Evolutionary conservation across 1,140 invertebrate genomes (phyloP).

Genomic region (Polypedilum pembai): DNA sequence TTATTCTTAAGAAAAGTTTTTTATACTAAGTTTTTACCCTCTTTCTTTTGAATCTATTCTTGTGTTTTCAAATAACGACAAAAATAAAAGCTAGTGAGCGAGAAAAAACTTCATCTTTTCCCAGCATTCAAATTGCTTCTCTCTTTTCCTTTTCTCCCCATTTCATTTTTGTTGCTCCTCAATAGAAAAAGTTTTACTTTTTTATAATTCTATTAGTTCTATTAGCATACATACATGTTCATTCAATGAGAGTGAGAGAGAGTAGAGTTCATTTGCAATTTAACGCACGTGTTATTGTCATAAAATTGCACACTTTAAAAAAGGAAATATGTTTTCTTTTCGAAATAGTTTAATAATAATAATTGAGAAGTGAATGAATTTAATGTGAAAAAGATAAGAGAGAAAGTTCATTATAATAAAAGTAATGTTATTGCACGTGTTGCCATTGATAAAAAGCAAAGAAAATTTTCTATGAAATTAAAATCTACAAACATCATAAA

Average conservation of each 20-base stretch:
- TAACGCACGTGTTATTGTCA: not conserved
- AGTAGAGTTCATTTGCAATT: not conserved
- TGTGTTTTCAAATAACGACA: no score
- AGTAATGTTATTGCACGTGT: no score
- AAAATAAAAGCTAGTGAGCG: not conserved
- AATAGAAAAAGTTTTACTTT: not conserved
- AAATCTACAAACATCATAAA: not conserved
- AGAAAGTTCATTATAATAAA: not conserved
- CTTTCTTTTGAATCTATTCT: no score
- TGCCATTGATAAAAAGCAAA: not conserved
- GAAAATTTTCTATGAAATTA: not conserved
- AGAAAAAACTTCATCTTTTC: not conserved
- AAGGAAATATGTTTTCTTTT: not conserved
- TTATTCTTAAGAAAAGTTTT: no score
- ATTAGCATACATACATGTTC: not conserved
- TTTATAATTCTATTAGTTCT: no score
- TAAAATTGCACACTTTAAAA: not conserved
- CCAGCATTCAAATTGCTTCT: not conserved
- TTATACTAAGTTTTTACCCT: no score
- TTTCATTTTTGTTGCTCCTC: not conserved
- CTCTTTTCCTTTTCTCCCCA: no score
- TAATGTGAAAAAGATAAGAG: no score
- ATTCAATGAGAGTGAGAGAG: not conserved
- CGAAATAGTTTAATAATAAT: no score
- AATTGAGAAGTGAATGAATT: no score